Base-by-base conservation (phyloP, 37 sponge, comb jelly and placozoan species). In the Chondrilla cf. caribensis region DNA sequence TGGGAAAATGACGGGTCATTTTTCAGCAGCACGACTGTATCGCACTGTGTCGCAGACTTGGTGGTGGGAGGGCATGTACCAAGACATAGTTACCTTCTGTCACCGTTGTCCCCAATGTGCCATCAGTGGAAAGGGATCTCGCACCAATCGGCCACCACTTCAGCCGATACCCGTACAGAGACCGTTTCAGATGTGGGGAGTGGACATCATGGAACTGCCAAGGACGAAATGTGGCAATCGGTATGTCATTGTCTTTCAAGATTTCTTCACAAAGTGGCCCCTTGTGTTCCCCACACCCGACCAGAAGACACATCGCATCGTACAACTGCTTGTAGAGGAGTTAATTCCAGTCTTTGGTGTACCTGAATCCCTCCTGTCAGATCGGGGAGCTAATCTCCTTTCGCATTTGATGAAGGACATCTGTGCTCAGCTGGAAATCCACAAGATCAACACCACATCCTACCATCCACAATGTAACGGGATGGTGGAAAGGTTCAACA, bases 61-160 rank as follows among this genome's bases (percentile, higher is more conserved):
- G 85, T 87, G 87, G 87, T 91, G 91, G 88, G 55, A 77, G 15
- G 60, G 85, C 1, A 86, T 89, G 90, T 89, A 39, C 37, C 1
- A 9, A 15, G 83, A 82, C 54, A 79, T 55, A 0, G 22, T 83
- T 0, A 29, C 42, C 0, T 79, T 54, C 77, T 82, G 81, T 37
- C 31, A 32, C 2, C 35, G 19, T 19, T 85, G 89, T 42, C 89
- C 86, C 44, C 70, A 91, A 71, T 84, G 92, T 81, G 82, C 60
- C 26, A 60, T 86, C 15, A 71, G 36, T 22, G 55, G 43, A 21
- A 83, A 83, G 42, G 44, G 35, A 29, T 72, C 78, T 17, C 36
- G 59, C 11, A 35, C 21, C 6, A 38, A 7, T 0, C 26, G 54
- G 29, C 90, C 89, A 32, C 86, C 77, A 54, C 73, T 89, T 0